Evolutionary conservation across 2,888 invertebrate genomes (phyloP).

Genomic region (Andrena hattorfiana): DNA sequence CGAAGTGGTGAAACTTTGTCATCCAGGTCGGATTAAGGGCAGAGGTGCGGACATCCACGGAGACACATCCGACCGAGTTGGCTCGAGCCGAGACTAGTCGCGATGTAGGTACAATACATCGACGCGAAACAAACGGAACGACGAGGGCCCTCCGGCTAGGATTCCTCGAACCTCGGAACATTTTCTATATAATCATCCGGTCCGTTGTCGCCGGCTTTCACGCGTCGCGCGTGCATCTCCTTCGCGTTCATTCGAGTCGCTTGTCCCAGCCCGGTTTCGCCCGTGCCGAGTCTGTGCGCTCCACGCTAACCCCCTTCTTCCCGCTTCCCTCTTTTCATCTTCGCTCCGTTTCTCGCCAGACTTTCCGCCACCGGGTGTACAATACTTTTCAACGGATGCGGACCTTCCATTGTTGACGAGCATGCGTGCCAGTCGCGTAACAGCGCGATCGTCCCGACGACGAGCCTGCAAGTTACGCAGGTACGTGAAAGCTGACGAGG

Average conservation of each 20-base stretch:
- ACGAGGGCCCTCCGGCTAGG: constrained; percentile 36
- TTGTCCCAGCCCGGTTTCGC: constrained; percentile 1
- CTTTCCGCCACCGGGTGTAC: constrained; percentile 10
- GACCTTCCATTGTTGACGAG: background rate
- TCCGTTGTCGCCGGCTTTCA: constrained; percentile 59
- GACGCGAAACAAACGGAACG: constrained; percentile 50
- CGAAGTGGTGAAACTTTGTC: constrained; percentile 18
- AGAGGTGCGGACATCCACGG: background rate
- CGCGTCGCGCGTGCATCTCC: constrained; percentile 20
- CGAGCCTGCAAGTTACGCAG: too few relatives aligned
- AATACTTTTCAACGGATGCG: background rate
- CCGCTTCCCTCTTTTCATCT: too few relatives aligned
- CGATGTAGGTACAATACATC: constrained; percentile 1
- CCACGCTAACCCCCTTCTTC: background rate
- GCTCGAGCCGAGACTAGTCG: background rate
- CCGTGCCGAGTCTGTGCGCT: background rate
- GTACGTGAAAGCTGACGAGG: too few relatives aligned
- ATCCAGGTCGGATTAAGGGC: constrained; percentile 4
- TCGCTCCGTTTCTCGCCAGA: constrained; percentile 2
- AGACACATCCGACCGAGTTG: background rate
- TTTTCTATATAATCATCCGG: constrained; percentile 76
- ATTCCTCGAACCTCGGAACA: constrained; percentile 52
- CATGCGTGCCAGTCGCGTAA: constrained; percentile 73
- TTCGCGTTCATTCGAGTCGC: constrained; percentile 33
- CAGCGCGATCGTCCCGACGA: constrained; percentile 68